Evolutionary conservation across 2,797 vertebrate genomes (phyloP), one percentile per base, ranked within the genome.

Genomic region (Clarias platycephalus): DNA sequence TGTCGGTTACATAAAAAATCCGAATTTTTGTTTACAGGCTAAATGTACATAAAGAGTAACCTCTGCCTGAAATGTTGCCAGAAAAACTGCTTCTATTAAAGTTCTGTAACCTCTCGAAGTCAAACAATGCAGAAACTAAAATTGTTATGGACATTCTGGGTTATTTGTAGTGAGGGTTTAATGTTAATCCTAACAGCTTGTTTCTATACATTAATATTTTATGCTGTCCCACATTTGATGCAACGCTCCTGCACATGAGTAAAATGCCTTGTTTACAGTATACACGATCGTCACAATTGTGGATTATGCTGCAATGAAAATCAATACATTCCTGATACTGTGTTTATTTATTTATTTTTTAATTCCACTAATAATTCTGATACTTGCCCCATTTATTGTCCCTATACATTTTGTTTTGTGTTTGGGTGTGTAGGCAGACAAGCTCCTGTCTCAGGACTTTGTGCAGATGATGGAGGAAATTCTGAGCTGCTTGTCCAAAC

Each of bases 381-480:
- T 31, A 26, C n/a, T 44, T 26, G 3, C 37, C 24, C 13, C 3
- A 18, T 20, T 62, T 63, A 37, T n/a, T 16, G 1, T 77, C 2
- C 2, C 24, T 60, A 4, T 57, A 57, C 49, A 5, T 28, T 16
- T 44, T 71, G 16, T 57, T 8, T 75, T 75, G 7, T 75, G 7
- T 70, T 82, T 72, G 87, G 4, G 18, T 74, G 44, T 71, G 64
- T 92, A 99, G 98, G 98, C 98, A 84, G 98, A 99, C 93, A 99
- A 99, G 89, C 95, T 99, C 90, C 94, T 99, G 90, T 99, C 98
- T 91, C 98, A 99, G 93, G 98, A 99, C 95, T 99, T 99, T 93
- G 96, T 99, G 91, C 95, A 96, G 89, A 99, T 99, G 97, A 99
- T 99, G 98, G 98, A 99, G 91, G 98, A 99, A 92, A 96, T 99